Evolutionary conservation across 2,113 vertebrate genomes (phyloP), one percentile per base, ranked within the genome.

Genomic region (Pseudopipra pipra): DNA sequence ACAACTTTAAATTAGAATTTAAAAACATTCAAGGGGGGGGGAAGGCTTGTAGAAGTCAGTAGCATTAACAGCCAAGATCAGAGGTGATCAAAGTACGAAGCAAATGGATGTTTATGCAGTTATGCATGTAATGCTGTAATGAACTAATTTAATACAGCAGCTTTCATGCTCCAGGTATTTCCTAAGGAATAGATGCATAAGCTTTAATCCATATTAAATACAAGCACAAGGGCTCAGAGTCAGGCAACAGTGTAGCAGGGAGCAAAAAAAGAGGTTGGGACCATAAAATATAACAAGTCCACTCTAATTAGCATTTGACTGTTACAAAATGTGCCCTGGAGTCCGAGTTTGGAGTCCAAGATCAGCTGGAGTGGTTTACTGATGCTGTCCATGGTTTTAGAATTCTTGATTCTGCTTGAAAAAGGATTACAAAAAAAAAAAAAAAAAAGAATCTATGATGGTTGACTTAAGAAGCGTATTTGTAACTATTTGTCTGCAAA

Each of bases 61-160:
- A 56, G 44, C 52, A 89, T 49, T 63, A 90, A 83, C 30, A 90
- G 52, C 56, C 65, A 71, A 30, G 83, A 88, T 68, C 88, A 80
- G 76, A 89, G 86, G 92, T 88, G 90, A 93, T 92, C 76, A 89
- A 93, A 96, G 76, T 3, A 84, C 52, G 20, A 63, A 90, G 65
- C 56, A 87, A 95, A 93, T 78, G 49, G 54, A 89, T 92, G 76
- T 68, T 95, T 89, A 90, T 65, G 56, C 72, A 95, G 61, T 59
- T 94, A 44, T 58, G 59, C 88, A 81, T 85, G 92, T 78, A 92
- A 68, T 61, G 78, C 16, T 62, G n/a, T 77, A 92, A 84, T 68
- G 90, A 90, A 87, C 63, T 90, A 81, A 89, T 90, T 86, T 86
- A 75, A 92, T 84, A 25, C 22, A 96, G 77, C 75, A 94, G 47